phyloP scores from a whole-genome alignment of 1,140 invertebrate species.

The Trichonephila clavipes region DNA sequence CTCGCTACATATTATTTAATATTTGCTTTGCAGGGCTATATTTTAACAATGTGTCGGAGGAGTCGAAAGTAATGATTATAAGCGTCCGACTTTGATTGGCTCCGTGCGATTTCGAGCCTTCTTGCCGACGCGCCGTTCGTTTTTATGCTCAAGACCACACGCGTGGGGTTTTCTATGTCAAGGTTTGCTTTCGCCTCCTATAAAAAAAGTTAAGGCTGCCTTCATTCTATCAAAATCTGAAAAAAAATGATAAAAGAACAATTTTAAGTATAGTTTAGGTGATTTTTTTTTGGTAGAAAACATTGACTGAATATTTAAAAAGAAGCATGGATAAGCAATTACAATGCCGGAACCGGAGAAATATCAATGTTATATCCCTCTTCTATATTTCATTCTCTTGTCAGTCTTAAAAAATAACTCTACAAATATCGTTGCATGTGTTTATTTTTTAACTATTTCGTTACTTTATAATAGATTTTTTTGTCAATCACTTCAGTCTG shows the following conservation, averaged over 20 bases:
- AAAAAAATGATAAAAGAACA: not conserved
- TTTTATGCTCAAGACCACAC: not conserved
- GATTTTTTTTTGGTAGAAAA: not conserved
- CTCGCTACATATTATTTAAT: conserved; percentile 74
- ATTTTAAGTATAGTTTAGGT: too few species aligned
- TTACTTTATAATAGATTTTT: too few species aligned
- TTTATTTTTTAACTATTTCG: too few species aligned
- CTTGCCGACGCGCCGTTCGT: not conserved
- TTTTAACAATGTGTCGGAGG: conserved; percentile 56
- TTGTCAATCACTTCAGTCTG: too few species aligned
- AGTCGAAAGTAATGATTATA: conserved; percentile 42
- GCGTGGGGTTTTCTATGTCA: conserved; percentile 20
- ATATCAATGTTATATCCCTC: too few species aligned
- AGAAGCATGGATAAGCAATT: not conserved
- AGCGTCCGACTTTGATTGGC: not conserved
- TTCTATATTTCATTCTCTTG: too few species aligned
- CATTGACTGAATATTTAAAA: not conserved
- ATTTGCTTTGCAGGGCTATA: conserved; percentile 65
- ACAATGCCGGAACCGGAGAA: too few species aligned
- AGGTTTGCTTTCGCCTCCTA: not conserved
- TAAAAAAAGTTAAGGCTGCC: not conserved
- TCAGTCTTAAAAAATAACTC: too few species aligned
- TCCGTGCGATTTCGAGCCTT: not conserved
- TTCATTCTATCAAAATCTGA: not conserved
- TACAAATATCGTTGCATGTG: too few species aligned